Evolutionary conservation across 2,888 invertebrate genomes (phyloP).

Genomic region (Pyrrhia umbra): DNA sequence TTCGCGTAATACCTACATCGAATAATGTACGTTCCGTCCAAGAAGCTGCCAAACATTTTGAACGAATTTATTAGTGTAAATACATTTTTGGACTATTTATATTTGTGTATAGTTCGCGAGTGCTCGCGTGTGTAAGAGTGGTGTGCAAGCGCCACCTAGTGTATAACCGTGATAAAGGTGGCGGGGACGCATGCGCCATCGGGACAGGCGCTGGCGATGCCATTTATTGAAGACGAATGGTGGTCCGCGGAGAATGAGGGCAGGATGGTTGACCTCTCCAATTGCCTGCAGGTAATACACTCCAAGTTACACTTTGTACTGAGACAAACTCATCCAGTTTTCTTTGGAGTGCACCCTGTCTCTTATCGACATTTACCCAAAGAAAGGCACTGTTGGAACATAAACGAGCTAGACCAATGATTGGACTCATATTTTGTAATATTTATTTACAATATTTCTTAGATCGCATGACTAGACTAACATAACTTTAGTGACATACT

Average conservation of each 20-base stretch:
- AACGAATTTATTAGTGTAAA: conserved; percentile 88
- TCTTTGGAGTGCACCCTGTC: conserved; percentile 22
- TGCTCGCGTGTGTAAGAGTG: conserved; percentile 74
- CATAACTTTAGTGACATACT: not conserved
- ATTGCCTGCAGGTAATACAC: conserved; percentile 94
- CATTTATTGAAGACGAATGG: conserved; percentile 98
- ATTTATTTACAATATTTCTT: not conserved
- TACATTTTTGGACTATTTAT: conserved; percentile 75
- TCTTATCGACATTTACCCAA: not conserved
- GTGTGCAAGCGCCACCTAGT: conserved; percentile 81
- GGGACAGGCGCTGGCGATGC: conserved; percentile 95
- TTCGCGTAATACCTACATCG: conserved; percentile 79
- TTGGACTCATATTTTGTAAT: not conserved
- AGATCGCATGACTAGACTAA: conserved; percentile 25
- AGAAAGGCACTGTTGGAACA: not conserved
- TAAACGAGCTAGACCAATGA: not conserved
- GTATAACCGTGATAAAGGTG: conserved; percentile 88
- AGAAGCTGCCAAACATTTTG: conserved; percentile 86
- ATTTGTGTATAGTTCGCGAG: conserved; percentile 77
- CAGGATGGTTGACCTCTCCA: conserved; percentile 97
- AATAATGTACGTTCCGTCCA: conserved; percentile 89
- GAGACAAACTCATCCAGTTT: conserved; percentile 13
- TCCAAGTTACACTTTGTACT: conserved; percentile 36
- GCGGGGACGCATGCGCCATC: conserved; percentile 92
- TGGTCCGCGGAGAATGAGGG: conserved; percentile 99